Evolutionary conservation across 2,113 vertebrate genomes (phyloP).

Genomic region (Paradoxurus hermaphroditus): DNA sequence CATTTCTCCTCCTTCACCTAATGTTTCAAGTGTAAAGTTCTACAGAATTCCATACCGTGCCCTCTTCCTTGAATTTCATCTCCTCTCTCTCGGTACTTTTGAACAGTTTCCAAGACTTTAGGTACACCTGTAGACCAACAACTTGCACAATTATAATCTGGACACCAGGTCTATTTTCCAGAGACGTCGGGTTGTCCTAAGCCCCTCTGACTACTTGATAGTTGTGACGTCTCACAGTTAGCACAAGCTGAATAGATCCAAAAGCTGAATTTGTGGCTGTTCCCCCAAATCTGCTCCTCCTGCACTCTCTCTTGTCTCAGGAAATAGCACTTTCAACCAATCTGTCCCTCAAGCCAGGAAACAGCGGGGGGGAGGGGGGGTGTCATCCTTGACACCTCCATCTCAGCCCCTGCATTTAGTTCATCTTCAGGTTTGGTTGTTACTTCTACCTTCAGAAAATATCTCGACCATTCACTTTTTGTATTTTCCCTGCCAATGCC

Average conservation of each 20-base stretch:
- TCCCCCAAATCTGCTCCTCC: background rate
- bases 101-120: background rate
- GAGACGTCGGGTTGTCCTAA: background rate
- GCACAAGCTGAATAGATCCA: background rate
- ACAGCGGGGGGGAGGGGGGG: background rate
- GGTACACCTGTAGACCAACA: background rate
- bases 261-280: background rate
- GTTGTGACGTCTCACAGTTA: background rate
- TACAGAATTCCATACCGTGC: background rate
- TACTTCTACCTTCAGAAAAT: background rate
- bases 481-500: background rate
- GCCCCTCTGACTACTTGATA: background rate
- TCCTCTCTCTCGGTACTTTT: background rate
- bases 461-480: background rate
- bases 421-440: background rate
- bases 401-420: background rate
- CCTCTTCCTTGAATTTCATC: background rate
- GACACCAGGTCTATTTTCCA: background rate
- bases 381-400: background rate
- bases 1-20: slow-evolving; percentile 5
- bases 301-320: background rate
- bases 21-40: background rate
- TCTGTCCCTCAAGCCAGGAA: background rate
- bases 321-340: background rate
- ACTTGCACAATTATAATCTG: slow-evolving; percentile 2